Base-by-base conservation (phyloP, 2,797 vertebrate species). In the Hyperoplus lanceolatus region DNA sequence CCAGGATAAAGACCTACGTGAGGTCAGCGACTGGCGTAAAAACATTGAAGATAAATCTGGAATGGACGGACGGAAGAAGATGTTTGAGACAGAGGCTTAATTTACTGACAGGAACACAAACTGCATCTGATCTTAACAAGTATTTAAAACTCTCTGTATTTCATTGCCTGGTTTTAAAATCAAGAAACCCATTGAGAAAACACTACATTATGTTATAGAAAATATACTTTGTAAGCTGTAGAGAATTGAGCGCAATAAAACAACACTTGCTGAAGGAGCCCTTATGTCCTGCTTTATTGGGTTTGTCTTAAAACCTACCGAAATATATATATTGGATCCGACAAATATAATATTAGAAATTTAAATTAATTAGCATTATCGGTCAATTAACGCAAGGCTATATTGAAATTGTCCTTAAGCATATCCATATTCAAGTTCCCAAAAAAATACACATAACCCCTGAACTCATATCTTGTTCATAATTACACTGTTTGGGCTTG, bases 1-100 rank as follows among this genome's bases (percentile, higher is more conserved):
- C 39, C 69, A 86, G 85, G 93, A 97, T 90, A 96, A 98, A 63
- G 94, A 95, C 6, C 95, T 98, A 61, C 97, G 97, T 0, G 98
- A 98, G 1, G 97, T 99, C 0, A 98, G 97, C 0, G 98, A 99
- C 93, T 99, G 98, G 98, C 96, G 98, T 87, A 99, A 99, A 95
- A 99, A 99, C 91, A 97, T 99, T 5, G 97, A 99, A 85, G 98
- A 99, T 93, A 99, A 99, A 93, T 94, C 98, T 0, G 98, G 97
- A 89, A 99, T 99, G 98, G 98, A 99, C 53, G 98, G 97, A 85
- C 96, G 98, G 76, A 99, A 99, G 96, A 99, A 99, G 96, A 99
- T 99, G 97, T 99, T 99, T 1, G 97, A 98, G 93, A 71, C 95
- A 0, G 97, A 98, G 91, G 95, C 96, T 81, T 97, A 95, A 95